Conservation (phyloP, 2,113 vertebrate species). For the Cavia aperea region DNA sequence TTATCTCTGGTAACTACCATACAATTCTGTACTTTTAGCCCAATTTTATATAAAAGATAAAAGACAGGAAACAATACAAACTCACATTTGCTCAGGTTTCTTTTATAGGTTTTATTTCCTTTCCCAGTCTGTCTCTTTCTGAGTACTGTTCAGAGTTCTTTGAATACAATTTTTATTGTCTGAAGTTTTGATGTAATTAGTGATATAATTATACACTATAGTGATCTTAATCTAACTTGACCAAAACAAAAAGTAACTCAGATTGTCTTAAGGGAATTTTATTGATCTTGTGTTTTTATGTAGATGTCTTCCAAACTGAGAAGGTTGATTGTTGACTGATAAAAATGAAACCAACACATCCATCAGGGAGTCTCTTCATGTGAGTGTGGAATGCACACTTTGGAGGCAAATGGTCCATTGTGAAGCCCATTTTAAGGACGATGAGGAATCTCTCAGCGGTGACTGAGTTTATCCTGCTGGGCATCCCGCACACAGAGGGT, state of each 20-base stretch:
- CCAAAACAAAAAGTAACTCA: not conserved
- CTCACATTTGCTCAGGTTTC: not conserved
- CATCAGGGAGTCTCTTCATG: not conserved
- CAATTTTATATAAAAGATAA: not conserved
- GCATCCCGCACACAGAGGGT: slow-evolving; percentile 52
- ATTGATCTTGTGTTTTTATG: not conserved
- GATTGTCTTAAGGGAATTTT: not conserved
- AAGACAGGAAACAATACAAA: not conserved
- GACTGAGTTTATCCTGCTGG: slow-evolving; percentile 65
- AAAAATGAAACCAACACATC: not conserved
- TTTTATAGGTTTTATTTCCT: not conserved
- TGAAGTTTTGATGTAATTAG: not conserved
- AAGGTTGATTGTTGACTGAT: not conserved
- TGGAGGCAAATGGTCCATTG: not conserved
- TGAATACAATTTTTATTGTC: not conserved
- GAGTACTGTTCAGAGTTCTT: not conserved
- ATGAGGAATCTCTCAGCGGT: slow-evolving; percentile 56
- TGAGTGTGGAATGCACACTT: not conserved
- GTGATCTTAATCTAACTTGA: not conserved
- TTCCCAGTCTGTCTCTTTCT: not conserved
- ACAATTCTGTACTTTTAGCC: not conserved
- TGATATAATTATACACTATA: not conserved
- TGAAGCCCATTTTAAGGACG: not conserved
- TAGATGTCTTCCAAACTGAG: not conserved
- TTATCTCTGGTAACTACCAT: not conserved